Percentiles rank a stretch among this genome's conserved stretches.
These are phyloP conservation scores for Agonopterix subpropinquella DNA, from an alignment of 2,888 invertebrate genomes.

Conservation along the genomic window DNA sequence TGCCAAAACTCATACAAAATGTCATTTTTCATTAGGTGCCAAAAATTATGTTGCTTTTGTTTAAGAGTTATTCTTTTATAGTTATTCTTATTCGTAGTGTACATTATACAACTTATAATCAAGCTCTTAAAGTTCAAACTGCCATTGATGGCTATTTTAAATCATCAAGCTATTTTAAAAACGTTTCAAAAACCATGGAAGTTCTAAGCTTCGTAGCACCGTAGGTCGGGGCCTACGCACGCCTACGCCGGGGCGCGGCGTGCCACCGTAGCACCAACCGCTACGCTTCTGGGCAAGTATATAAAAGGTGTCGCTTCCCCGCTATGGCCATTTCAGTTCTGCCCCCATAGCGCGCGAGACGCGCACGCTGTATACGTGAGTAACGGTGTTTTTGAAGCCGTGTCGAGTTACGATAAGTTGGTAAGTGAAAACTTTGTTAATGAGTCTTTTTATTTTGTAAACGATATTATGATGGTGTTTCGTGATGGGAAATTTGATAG, in stretches of 20 bases:
- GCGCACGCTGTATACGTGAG: conserved; percentile 34
- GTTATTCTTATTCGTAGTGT: too few species aligned
- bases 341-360: conserved; percentile 42
- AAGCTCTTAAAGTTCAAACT: too few species aligned
- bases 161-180: too few species aligned
- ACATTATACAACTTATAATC: too few species aligned
- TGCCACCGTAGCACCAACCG: conserved; percentile 47
- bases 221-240: conserved; percentile 56
- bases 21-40: too few species aligned
- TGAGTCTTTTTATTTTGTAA: not conserved
- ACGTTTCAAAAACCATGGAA: too few species aligned
- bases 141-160: too few species aligned
- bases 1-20: too few species aligned
- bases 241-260: conserved; percentile 65
- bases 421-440: conserved; percentile 35
- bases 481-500: too few species aligned
- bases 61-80: too few species aligned
- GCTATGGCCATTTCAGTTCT: conserved; percentile 48
- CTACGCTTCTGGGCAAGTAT: conserved; percentile 31
- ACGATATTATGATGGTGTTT: too few species aligned
- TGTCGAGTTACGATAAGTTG: conserved; percentile 36
- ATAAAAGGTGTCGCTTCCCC: conserved; percentile 41
- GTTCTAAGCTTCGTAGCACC: conserved; percentile 18
- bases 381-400: conserved; percentile 16
- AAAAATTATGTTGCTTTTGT: too few species aligned